A percentile compares a stretch with the other conserved stretches of the same genome.
phyloP scores from a whole-genome alignment of 2,113 vertebrate species.

The Nycticryphes semicollaris region DNA sequence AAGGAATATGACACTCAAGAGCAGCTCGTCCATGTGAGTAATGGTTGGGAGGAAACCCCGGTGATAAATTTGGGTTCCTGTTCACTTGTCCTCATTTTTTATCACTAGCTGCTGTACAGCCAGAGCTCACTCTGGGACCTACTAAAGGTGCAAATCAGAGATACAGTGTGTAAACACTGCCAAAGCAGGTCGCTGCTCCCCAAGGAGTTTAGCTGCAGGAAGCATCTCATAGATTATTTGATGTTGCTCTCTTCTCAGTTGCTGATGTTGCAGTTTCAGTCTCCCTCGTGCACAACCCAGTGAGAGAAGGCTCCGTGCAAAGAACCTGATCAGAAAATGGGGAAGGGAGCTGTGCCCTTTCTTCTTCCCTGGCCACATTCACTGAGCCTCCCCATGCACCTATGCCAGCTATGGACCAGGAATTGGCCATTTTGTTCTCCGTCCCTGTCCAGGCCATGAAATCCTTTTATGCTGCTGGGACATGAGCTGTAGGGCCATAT shows the following conservation, averaged over 20 bases:
- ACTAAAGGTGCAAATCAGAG: constrained; percentile 62
- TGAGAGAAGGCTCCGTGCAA: not conserved
- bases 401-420: not conserved
- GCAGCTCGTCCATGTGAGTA: constrained; percentile 95
- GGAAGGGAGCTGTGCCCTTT: not conserved
- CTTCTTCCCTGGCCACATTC: not conserved
- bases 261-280: constrained; percentile 37
- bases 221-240: constrained; percentile 61
- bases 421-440: not conserved
- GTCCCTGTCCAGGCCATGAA: not conserved
- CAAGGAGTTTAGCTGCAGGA: not conserved
- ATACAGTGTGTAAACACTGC: constrained; percentile 51
- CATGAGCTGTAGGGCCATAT: not conserved
- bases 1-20: constrained; percentile 98
- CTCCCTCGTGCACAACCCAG: not conserved
- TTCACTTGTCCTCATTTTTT: constrained; percentile 61
- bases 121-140: constrained; percentile 55
- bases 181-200: constrained; percentile 50
- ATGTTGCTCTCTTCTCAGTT: constrained; percentile 16
- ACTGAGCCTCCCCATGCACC: not conserved
- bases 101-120: constrained; percentile 40
- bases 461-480: not conserved
- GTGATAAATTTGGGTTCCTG: constrained; percentile 52
- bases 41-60: constrained; percentile 46
- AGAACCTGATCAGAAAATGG: not conserved